Evolutionary conservation across 2,888 invertebrate genomes (phyloP).

Genomic region (Pseudoips prasinana): DNA sequence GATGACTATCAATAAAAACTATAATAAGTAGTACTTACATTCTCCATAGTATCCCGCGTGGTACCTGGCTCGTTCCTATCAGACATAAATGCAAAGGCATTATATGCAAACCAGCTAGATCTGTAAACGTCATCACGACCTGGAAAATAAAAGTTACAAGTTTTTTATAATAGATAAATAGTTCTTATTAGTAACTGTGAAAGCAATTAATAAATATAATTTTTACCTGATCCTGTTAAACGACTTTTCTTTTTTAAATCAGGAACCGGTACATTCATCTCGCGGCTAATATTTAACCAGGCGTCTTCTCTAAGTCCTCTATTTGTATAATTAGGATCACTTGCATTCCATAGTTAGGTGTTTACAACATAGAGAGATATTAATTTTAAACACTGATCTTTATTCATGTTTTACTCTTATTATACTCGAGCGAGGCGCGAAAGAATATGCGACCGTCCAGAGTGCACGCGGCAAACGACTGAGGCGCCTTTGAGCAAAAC

Average conservation of each 20-base stretch:
- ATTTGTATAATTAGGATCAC: not conserved
- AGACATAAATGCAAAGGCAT: constrained; percentile 14
- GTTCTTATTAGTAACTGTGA: no score
- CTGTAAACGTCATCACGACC: not conserved
- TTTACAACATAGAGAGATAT: not conserved
- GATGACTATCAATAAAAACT: not conserved
- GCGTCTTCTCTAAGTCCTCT: no score
- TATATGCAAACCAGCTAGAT: no score
- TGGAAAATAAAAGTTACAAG: not conserved
- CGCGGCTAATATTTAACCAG: constrained; percentile 2
- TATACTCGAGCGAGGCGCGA: not conserved
- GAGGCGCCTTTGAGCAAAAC: not conserved
- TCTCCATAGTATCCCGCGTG: constrained; percentile 8
- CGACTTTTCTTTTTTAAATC: constrained; percentile 5
- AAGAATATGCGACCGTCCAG: not conserved
- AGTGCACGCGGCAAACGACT: not conserved
- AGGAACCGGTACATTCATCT: constrained; percentile 5
- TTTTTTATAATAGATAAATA: not conserved
- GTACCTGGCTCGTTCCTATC: constrained; percentile 9
- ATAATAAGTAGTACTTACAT: not conserved
- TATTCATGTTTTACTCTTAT: not conserved
- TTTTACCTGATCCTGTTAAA: constrained; percentile 3
- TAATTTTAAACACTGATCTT: not conserved
- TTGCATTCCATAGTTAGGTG: not conserved
- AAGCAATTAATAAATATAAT: not conserved